A percentile compares a stretch with the other conserved stretches of the same genome.
These are phyloP conservation scores for Peromyscus eremicus DNA, from an alignment of 2,797 vertebrate species.

Conservation along the genomic window DNA sequence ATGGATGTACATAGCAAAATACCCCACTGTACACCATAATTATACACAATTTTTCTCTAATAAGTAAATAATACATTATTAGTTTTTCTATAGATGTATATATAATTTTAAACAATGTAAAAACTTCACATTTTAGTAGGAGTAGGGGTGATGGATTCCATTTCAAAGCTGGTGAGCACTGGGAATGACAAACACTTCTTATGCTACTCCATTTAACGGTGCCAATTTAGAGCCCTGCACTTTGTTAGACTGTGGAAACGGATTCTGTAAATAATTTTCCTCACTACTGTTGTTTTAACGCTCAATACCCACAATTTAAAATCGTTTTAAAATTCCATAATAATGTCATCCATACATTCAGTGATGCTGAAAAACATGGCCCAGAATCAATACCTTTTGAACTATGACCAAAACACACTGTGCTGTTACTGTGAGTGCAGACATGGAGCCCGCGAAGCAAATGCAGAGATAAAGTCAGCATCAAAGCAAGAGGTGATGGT, in stretches of 20 bases:
- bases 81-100: neutral
- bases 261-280: slow-evolving; percentile 51
- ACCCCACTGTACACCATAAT: neutral
- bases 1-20: neutral
- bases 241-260: neutral
- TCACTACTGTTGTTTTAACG: slow-evolving; percentile 53
- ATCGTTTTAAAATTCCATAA: slow-evolving; percentile 42
- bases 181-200: neutral
- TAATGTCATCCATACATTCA: slow-evolving; percentile 58
- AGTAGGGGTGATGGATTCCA: neutral
- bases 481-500: neutral
- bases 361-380: slow-evolving; percentile 57
- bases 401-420: neutral
- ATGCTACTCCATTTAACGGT: neutral
- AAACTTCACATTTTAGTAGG: neutral
- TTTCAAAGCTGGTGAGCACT: neutral
- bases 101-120: slow-evolving; percentile 5
- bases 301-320: slow-evolving; percentile 55
- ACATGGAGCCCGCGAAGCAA: neutral
- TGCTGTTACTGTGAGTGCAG: neutral
- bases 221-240: neutral
- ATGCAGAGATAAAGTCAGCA: neutral
- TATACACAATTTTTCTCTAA: neutral
- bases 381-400: slow-evolving; percentile 58
- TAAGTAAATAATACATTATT: neutral